A percentile compares a stretch with the other conserved stretches of the same genome.
Evolutionary conservation across 92 coral and sea anemone genomes (phyloP).

Genomic region (Plumapathes pennacea): DNA sequence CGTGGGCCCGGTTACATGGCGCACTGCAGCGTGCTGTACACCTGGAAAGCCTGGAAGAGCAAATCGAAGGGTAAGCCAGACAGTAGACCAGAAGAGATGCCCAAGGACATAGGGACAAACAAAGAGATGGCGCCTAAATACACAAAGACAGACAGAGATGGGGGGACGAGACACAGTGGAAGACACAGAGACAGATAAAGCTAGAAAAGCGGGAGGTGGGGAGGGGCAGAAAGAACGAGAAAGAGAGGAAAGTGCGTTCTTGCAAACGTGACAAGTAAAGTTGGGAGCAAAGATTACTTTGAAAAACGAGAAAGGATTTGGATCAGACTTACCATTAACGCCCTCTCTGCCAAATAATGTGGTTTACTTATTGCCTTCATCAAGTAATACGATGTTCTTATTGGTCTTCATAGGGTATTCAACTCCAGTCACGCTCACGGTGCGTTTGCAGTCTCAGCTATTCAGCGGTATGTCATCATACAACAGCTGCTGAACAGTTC

Average conservation of each 20-base stretch:
- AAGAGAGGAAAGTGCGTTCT: not conserved
- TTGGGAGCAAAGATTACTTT: no score
- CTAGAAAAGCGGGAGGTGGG: no score
- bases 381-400: not conserved
- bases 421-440: constrained; percentile 47
- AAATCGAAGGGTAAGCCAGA: constrained; percentile 60
- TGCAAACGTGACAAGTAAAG: no score
- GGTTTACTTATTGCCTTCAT: not conserved
- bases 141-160: no score
- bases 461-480: constrained; percentile 47
- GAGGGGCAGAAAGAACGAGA: no score
- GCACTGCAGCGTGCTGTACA: constrained; percentile 49
- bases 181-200: no score
- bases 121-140: no score
- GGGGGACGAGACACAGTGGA: no score
- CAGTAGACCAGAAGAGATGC: no score
- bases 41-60: constrained; percentile 46
- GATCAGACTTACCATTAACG: no score
- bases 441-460: constrained; percentile 29
- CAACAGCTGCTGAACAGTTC: constrained; percentile 49
- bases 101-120: no score
- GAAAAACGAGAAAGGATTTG: no score
- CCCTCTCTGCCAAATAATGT: not conserved
- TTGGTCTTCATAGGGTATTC: constrained; percentile 40
- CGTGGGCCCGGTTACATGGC: constrained; percentile 22